Conservation (phyloP, 2,113 vertebrate species). For the Dromas ardeola region DNA sequence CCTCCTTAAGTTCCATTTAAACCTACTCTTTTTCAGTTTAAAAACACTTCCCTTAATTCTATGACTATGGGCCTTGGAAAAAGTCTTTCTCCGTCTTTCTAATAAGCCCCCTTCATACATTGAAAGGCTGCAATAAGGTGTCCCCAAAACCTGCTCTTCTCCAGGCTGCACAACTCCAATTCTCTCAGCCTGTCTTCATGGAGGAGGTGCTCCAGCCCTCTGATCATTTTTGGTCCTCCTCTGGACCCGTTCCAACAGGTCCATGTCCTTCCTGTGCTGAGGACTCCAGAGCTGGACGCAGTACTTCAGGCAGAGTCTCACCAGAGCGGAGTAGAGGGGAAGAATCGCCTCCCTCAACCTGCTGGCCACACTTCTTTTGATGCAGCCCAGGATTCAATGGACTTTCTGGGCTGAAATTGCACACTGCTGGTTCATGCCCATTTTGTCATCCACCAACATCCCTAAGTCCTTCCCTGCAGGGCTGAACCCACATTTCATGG, state of each 20-base stretch:
- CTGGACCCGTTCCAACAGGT: fast-evolving
- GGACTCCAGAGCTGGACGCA: fast-evolving
- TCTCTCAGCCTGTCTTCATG: background rate
- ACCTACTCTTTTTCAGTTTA: background rate
- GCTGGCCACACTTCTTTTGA: background rate
- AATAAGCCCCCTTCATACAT: background rate
- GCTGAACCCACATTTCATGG: background rate
- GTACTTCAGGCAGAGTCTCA: background rate
- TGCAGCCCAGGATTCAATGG: background rate
- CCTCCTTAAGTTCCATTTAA: background rate
- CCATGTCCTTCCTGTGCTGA: background rate
- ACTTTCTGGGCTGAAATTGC: background rate
- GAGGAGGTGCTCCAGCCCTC: background rate
- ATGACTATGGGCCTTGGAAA: background rate
- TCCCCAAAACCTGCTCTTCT: background rate
- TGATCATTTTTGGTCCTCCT: background rate
- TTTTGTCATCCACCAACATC: background rate
- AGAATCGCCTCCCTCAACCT: background rate
- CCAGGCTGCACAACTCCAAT: background rate
- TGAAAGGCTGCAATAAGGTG: background rate
- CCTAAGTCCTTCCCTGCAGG: background rate
- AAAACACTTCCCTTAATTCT: background rate
- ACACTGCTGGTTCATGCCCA: background rate
- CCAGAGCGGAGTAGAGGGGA: background rate
- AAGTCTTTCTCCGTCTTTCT: background rate